phyloP scores from a whole-genome alignment of 2,797 vertebrate species.

The Pangasius djambal region DNA sequence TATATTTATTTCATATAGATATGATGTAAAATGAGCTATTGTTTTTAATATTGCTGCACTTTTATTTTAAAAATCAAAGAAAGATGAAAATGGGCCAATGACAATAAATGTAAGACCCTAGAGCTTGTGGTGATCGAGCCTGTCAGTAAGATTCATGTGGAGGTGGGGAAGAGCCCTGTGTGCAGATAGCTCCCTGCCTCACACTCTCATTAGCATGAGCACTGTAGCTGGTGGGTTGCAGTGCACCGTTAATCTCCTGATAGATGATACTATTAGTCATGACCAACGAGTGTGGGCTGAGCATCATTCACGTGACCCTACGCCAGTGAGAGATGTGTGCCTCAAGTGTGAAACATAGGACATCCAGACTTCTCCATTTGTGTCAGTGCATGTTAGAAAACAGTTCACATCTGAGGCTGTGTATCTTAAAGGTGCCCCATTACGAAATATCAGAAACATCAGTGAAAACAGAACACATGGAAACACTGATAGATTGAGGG shows the following conservation, averaged over 20 bases:
- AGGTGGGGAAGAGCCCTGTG: constrained; percentile 15
- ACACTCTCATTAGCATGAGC: constrained; percentile 36
- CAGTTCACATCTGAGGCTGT: neutral
- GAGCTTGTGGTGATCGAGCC: constrained; percentile 1
- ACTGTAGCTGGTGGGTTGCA: constrained; percentile 29
- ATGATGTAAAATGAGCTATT: neutral
- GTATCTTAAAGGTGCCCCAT: neutral
- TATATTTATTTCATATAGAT: neutral
- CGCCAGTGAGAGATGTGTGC: neutral
- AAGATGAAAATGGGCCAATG: neutral
- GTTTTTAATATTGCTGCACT: neutral
- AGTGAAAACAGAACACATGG: constrained; percentile 3
- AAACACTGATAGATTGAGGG: constrained; percentile 2
- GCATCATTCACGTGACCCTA: neutral
- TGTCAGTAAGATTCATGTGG: constrained; percentile 29
- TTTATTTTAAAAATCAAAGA: neutral
- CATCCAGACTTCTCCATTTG: neutral
- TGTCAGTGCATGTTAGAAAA: constrained; percentile 14
- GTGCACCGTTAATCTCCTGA: constrained; percentile 25
- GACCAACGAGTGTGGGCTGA: constrained; percentile 4
- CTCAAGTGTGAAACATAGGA: constrained; percentile 5
- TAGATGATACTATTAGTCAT: constrained; percentile 42
- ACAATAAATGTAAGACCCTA: neutral
- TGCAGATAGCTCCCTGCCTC: constrained; percentile 29
- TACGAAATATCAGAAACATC: neutral